Conservation (phyloP, 2,797 vertebrate genomes). For the Podarcis siculus region DNA sequence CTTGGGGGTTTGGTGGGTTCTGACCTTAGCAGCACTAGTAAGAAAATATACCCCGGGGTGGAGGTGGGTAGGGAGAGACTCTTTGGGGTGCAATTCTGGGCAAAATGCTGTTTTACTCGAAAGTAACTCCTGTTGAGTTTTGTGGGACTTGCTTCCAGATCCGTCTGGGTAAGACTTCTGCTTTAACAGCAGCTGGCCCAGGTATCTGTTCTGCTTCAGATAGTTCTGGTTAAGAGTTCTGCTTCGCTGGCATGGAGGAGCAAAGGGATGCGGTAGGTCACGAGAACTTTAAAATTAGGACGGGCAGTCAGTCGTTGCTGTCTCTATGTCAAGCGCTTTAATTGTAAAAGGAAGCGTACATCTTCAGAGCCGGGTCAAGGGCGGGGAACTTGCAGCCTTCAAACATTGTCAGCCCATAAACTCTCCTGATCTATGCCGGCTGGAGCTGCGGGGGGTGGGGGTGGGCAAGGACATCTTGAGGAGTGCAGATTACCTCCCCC, state of each 20-base stretch:
- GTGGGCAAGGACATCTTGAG: too few relatives aligned
- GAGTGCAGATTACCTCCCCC: too few relatives aligned
- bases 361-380: too few relatives aligned
- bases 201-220: not conserved
- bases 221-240: not conserved
- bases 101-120: not conserved
- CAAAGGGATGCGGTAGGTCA: too few relatives aligned
- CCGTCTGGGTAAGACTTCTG: not conserved
- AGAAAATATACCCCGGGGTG: not conserved
- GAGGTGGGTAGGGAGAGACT: not conserved
- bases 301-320: not conserved
- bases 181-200: too few relatives aligned
- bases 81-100: not conserved
- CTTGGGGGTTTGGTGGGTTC: not conserved
- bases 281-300: not conserved
- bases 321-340: not conserved
- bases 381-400: too few relatives aligned
- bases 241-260: not conserved
- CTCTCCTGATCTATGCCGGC: too few relatives aligned
- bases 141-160: too few relatives aligned
- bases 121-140: too few relatives aligned
- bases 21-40: not conserved
- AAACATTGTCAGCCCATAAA: too few relatives aligned
- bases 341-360: not conserved
- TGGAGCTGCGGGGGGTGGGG: too few relatives aligned